phyloP scores from a whole-genome alignment of 2,113 vertebrate species.

The Pandion haliaetus region DNA sequence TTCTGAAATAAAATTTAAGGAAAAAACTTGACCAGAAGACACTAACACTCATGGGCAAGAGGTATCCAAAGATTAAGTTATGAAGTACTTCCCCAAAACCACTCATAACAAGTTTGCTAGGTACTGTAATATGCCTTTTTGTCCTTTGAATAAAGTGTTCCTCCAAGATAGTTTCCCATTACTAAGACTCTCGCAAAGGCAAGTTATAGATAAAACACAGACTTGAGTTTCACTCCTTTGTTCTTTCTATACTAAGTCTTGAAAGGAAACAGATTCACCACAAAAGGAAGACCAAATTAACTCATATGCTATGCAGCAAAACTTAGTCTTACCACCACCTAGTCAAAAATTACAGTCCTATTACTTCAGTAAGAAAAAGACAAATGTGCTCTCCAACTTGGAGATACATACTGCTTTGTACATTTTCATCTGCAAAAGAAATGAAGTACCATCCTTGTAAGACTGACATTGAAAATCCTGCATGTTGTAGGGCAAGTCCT shows the following conservation, averaged over 20 bases:
- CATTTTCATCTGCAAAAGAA: background rate
- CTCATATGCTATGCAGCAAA: background rate
- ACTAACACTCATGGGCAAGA: background rate
- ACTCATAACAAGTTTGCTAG: background rate
- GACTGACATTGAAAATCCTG: background rate
- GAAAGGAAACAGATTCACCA: background rate
- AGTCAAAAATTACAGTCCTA: background rate
- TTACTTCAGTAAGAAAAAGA: background rate
- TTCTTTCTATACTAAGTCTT: background rate
- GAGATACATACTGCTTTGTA: background rate
- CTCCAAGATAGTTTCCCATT: background rate
- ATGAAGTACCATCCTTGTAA: background rate
- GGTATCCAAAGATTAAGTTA: background rate
- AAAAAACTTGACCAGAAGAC: background rate
- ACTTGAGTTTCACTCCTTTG: background rate
- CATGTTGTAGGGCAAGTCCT: rapidly evolving
- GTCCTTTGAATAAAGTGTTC: background rate
- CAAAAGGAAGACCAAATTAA: background rate
- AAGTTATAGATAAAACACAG: background rate
- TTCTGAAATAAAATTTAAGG: background rate
- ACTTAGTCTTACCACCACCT: background rate
- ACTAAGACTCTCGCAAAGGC: background rate
- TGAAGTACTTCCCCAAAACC: background rate
- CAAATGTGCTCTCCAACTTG: background rate
- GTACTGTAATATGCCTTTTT: background rate